Evolutionary conservation across 2,113 vertebrate genomes (phyloP).

Genomic region (Poecile atricapillus): DNA sequence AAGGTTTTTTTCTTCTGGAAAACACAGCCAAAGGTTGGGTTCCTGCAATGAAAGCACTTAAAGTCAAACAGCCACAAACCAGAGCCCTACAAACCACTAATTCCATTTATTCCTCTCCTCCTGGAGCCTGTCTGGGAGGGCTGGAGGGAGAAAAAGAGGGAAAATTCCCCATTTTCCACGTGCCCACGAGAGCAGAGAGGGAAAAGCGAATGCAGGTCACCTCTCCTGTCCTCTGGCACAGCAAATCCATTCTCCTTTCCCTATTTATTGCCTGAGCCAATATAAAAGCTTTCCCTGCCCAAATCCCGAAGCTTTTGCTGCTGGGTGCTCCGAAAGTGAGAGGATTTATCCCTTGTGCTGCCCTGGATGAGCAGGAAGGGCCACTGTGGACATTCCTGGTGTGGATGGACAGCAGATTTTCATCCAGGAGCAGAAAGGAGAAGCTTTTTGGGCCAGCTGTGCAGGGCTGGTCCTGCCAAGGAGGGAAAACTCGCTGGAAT

Average conservation of each 20-base stretch:
- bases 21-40: neutral
- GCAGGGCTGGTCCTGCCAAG: neutral
- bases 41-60: neutral
- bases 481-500: constrained; percentile 24
- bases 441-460: constrained; percentile 20
- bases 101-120: neutral
- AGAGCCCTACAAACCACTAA: neutral
- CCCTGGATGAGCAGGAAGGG: neutral
- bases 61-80: rapidly evolving
- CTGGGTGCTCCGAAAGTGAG: neutral
- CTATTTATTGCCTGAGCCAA: neutral
- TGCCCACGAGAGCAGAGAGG: rapidly evolving
- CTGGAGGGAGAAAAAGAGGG: neutral
- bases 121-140: neutral
- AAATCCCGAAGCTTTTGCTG: neutral
- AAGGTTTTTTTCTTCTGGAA: neutral
- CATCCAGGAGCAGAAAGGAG: neutral
- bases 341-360: neutral
- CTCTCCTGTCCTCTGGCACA: neutral
- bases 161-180: neutral
- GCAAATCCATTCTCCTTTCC: neutral
- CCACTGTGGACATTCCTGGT: neutral
- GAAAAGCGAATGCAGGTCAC: neutral
- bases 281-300: neutral
- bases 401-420: neutral